Base-by-base conservation (phyloP, 2,113 vertebrate species). In the Scytalopus superciliaris region DNA sequence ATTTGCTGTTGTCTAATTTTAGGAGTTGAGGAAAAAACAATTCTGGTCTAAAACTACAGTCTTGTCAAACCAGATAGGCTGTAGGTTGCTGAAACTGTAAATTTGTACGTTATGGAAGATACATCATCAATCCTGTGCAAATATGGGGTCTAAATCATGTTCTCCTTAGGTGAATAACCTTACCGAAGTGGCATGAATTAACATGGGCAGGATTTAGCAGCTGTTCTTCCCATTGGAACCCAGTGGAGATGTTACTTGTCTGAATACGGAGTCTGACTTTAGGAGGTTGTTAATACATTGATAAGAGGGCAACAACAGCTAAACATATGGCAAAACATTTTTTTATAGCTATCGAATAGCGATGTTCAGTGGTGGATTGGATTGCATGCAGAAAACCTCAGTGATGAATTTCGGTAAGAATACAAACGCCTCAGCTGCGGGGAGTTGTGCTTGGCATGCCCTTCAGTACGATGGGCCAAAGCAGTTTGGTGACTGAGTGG, bases 321-420 rank as follows among this genome's bases (percentile, higher is more conserved):
- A 90, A 90, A 90, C 9, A 6, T 30, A 24, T 39, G n/a, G 17
- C 55, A 85, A 87, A 95, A 37, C 25, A 5, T 62, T 86, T 83
- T 87, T 84, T 88, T 80, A 10, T 94, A 99, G 99, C 78, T 98
- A 2, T 98, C 98, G 2, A 96, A 96, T 67, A 97, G 73, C 45
- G 98, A 98, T 39, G 94, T 95, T 49, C 98, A 98, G 59, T 99
- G 99, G 99, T 99, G 99, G 99, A 99, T 99, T 93, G 99, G 99
- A 90, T 55, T 99, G 91, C 98, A 96, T 4, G 55, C 97, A 73
- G 98, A 97, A 92, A 95, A 79, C 69, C 62, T 94, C 44, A 96
- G 89, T 44, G 85, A 95, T 57, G 97, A 97, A 91, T 97, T 98
- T 96, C 98, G 98, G 99, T 99, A 98, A 96, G 97, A 97, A 84